Conservation (phyloP, 2,888 invertebrate genomes). For the Drosophila macrospina region DNA sequence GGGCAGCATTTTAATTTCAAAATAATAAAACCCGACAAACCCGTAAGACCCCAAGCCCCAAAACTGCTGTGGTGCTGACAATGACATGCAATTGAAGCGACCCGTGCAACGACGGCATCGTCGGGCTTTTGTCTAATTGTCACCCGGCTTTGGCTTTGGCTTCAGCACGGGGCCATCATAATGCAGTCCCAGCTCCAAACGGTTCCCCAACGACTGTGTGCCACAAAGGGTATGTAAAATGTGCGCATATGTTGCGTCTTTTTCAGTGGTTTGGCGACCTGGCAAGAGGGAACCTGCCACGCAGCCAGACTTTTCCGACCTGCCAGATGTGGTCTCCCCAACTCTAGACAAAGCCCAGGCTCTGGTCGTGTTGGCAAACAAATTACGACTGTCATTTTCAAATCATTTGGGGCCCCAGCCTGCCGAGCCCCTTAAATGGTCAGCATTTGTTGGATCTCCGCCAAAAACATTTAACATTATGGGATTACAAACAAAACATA, state of each 20-base stretch:
- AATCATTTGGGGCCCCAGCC: constrained; percentile 73
- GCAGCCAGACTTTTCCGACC: constrained; percentile 21
- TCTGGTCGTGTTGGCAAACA: constrained; percentile 68
- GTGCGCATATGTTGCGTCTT: constrained; percentile 71
- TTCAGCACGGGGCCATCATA: constrained; percentile 40
- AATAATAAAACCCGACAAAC: constrained; percentile 68
- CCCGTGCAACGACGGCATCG: constrained; percentile 28
- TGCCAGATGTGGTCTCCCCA: constrained; percentile 42
- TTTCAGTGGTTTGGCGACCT: constrained; percentile 17
- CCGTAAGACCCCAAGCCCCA: constrained; percentile 33
- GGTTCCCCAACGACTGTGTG: constrained; percentile 47
- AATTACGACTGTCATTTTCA: constrained; percentile 78
- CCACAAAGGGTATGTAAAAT: constrained; percentile 62
- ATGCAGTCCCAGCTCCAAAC: constrained; percentile 62
- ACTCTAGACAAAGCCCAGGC: neutral
- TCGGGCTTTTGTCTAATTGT: constrained; percentile 76
- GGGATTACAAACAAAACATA: constrained; percentile 5
- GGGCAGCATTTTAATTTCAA: constrained; percentile 70
- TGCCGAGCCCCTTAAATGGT: constrained; percentile 51
- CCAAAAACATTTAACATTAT: constrained; percentile 7
- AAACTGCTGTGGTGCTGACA: constrained; percentile 54
- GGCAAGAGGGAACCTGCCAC: constrained; percentile 22
- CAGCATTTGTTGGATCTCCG: constrained; percentile 21
- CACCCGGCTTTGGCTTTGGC: constrained; percentile 31
- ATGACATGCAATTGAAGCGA: constrained; percentile 75